These are phyloP conservation scores for Gymnogyps californianus DNA, from an alignment of 2,113 vertebrate genomes.

Conservation along the genomic window DNA sequence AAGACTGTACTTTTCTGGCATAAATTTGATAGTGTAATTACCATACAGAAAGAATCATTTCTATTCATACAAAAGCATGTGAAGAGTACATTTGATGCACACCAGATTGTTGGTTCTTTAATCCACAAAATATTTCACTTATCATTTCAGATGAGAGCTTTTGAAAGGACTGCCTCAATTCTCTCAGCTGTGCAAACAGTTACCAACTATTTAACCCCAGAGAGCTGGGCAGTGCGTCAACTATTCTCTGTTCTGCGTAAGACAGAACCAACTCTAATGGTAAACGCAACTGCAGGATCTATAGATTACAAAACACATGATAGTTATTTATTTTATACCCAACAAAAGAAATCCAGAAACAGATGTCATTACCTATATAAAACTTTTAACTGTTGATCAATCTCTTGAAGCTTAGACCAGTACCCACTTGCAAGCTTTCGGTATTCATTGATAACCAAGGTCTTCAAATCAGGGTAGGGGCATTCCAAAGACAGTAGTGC, in stretches of 20 bases:
- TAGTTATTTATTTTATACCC: not conserved
- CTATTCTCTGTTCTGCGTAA: not conserved
- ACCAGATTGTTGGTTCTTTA: not conserved
- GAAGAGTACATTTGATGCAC: not conserved
- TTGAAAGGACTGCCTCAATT: not conserved
- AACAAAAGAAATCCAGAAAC: not conserved
- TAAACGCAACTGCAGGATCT: not conserved
- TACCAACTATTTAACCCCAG: not conserved
- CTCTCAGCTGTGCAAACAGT: not conserved
- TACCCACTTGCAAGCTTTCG: conserved; percentile 74
- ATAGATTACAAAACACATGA: not conserved
- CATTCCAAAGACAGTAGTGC: conserved; percentile 81
- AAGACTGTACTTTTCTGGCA: not conserved
- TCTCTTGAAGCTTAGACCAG: conserved; percentile 68
- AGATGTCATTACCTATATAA: conserved; percentile 72
- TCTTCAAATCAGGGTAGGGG: conserved; percentile 82
- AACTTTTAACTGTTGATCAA: conserved; percentile 71
- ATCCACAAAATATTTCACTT: not conserved
- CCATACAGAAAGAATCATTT: not conserved
- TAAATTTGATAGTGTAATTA: not conserved
- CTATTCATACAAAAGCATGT: not conserved
- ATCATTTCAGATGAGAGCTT: not conserved
- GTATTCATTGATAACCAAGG: conserved; percentile 78
- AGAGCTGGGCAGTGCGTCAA: not conserved
- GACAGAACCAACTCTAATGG: accelerated